phyloP scores from a whole-genome alignment of 2,113 vertebrate species.

The Miniopterus natalensis region DNA sequence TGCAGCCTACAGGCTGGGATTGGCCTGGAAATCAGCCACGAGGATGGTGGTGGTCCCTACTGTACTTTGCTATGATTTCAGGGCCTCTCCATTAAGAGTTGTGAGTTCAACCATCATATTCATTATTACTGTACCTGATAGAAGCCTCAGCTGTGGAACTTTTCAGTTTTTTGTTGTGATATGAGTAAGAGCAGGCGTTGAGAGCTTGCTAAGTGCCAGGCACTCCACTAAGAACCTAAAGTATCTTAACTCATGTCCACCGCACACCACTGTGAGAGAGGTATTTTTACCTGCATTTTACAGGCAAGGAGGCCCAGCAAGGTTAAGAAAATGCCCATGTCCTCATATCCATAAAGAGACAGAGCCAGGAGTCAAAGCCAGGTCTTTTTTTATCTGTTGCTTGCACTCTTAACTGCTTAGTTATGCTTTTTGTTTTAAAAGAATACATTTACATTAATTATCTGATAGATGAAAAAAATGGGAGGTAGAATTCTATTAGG shows the following conservation, averaged over 20 bases:
- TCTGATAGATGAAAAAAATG: background rate
- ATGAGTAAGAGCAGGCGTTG: background rate
- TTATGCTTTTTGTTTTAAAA: background rate
- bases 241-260: background rate
- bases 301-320: background rate
- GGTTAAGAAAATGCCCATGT: background rate
- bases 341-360: background rate
- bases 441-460: background rate
- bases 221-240: background rate
- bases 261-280: background rate
- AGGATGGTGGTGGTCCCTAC: background rate
- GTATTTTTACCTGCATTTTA: background rate
- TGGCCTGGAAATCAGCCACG: too few relatives aligned
- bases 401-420: background rate
- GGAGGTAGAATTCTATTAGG: background rate
- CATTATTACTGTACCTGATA: background rate
- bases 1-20: background rate
- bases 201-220: background rate
- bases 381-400: background rate
- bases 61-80: background rate
- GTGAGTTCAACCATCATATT: background rate
- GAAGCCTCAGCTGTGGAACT: background rate
- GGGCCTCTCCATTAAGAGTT: background rate
- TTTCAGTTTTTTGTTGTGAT: background rate
- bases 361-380: background rate